Conservation (phyloP, 1,140 invertebrate genomes). For the Whitmania pigra region DNA sequence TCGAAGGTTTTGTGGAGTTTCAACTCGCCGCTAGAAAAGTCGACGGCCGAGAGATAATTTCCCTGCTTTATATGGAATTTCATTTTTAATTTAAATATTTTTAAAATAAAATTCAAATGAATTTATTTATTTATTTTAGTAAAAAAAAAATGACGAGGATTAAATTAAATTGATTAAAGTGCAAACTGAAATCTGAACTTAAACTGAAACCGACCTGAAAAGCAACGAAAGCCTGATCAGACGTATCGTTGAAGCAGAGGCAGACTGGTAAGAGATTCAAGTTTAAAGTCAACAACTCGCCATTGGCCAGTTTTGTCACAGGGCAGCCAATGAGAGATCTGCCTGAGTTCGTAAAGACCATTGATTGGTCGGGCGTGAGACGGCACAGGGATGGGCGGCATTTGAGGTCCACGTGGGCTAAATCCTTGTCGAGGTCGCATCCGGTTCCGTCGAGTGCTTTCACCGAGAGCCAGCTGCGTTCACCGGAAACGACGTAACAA, state of each 20-base stretch:
- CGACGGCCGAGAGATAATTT: no score
- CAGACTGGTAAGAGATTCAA: neutral
- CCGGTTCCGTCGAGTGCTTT: neutral
- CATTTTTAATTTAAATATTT: no score
- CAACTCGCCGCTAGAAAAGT: no score
- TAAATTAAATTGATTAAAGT: conserved; percentile 7
- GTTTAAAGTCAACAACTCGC: neutral
- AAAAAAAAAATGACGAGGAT: neutral
- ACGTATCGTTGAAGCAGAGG: neutral
- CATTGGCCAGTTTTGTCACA: neutral
- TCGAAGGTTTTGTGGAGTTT: no score
- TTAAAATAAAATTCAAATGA: no score
- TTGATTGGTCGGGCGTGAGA: conserved; percentile 1
- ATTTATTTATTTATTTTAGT: no score
- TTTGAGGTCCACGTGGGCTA: neutral
- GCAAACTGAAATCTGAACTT: neutral
- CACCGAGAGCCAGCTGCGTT: neutral
- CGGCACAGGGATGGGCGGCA: neutral
- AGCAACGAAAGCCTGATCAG: neutral
- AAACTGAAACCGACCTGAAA: neutral
- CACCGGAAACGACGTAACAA: conserved; percentile 1
- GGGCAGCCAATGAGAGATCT: conserved; percentile 4
- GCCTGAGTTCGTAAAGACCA: conserved; percentile 3
- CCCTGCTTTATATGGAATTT: no score
- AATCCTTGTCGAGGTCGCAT: neutral